Conservation (phyloP, 1,140 invertebrate species). For the Cyphomyrmex costatus region DNA sequence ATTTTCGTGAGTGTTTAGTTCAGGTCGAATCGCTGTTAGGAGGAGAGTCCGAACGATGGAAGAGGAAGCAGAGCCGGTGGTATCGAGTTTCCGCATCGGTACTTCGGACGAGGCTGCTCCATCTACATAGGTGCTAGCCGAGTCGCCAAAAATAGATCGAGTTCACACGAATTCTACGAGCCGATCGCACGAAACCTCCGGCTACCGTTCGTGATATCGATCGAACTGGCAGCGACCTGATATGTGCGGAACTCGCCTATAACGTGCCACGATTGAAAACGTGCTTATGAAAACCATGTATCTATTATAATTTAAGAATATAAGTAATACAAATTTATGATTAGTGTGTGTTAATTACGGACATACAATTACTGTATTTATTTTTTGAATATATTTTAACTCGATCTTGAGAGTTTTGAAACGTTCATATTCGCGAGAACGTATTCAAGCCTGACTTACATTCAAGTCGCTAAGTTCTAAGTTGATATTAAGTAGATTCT, state of each 20-base stretch:
- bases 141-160: slow-evolving; percentile 80
- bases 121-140: slow-evolving; percentile 71
- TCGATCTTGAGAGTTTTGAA: not conserved
- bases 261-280: not conserved
- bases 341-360: not conserved
- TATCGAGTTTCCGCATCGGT: slow-evolving; percentile 79
- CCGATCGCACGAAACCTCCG: slow-evolving; percentile 78
- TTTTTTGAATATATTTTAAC: not conserved
- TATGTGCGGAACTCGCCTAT: not conserved
- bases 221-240: slow-evolving; percentile 28
- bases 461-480: no score
- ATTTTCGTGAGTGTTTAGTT: slow-evolving; percentile 50
- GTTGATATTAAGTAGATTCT: no score
- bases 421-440: not conserved
- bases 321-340: not conserved
- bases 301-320: not conserved
- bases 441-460: not conserved
- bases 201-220: slow-evolving; percentile 70
- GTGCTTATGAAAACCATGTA: slow-evolving; percentile 6
- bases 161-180: slow-evolving; percentile 80
- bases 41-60: slow-evolving; percentile 62
- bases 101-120: slow-evolving; percentile 71
- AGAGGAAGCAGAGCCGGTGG: slow-evolving; percentile 59
- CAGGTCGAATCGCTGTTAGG: slow-evolving; percentile 46
- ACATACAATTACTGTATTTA: not conserved